phyloP scores from a whole-genome alignment of 2,113 vertebrate genomes.

The Oreocharis arfaki region DNA sequence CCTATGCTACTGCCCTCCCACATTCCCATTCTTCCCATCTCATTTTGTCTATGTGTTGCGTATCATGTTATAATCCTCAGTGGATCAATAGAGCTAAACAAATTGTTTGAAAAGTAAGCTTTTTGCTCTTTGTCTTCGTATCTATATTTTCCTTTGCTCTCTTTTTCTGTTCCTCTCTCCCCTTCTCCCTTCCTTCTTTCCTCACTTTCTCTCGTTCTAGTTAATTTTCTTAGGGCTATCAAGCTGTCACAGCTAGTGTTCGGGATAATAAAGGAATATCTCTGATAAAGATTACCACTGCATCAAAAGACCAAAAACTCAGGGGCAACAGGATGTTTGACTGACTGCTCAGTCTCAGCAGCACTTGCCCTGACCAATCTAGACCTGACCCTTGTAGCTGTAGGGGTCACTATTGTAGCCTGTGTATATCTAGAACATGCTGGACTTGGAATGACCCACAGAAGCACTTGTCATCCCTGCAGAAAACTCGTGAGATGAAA shows the following conservation, averaged over 20 bases:
- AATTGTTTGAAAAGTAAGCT: neutral
- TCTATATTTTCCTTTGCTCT: neutral
- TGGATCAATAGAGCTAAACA: neutral
- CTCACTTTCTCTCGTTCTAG: neutral
- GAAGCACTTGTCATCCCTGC: neutral
- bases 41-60: neutral
- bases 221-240: neutral
- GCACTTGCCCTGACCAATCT: neutral
- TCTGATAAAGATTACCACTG: neutral
- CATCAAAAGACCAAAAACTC: neutral
- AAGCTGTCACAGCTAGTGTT: neutral
- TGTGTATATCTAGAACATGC: neutral
- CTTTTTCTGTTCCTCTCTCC: neutral
- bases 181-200: neutral
- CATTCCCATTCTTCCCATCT: neutral
- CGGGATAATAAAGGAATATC: neutral
- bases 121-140: neutral
- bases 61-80: neutral
- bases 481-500: neutral
- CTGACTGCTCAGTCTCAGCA: neutral
- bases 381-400: neutral
- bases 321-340: neutral
- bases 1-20: neutral
- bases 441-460: neutral
- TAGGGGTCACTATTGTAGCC: fast-evolving